Evolutionary conservation across 2,888 invertebrate genomes (phyloP), one percentile per base, ranked within the genome.

Genomic region (Ctenicera cuprea): DNA sequence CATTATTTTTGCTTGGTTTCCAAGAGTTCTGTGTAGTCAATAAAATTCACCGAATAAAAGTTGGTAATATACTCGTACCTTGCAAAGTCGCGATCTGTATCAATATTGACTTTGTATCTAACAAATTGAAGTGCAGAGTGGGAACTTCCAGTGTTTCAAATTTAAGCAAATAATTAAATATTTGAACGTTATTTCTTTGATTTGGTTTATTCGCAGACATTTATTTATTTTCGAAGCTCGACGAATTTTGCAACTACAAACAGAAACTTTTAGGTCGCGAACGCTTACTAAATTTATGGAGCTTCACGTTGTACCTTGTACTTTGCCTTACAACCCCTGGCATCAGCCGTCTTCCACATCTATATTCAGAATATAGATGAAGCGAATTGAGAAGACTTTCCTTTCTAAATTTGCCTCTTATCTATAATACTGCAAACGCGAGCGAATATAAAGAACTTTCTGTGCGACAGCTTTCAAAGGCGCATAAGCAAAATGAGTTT

Each of bases 401-500:
- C 54, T 61, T 59, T 68, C 50, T 61, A 61, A 68, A 68, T 68
- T 68, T 64, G 45, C 57, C 52, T 70, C 70, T 70, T 70, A 70
- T 70, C 70, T 70, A 52, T 63, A 70, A 70, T 70, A 54, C 63
- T 70, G 70, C 70, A 70, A 70, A 63, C 70, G 45, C 63, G 43
- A 64, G 70, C 57, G 63, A 41, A 54, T 63, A 70, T 70, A 70
- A 70, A 70, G 70, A 63, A 70, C 70, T 70, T 69, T 57, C 63
- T 52, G 70, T 57, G 52, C 63, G 70, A 70, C 70, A 54, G 52
- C 70, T 45, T 64, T 64, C 63, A 70, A 70, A 63, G 45, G 64
- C 70, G 54, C 59, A 64, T 62, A 69, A 52, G 69, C 62, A 69
- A 69, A 69, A 69, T 69, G 61, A 69, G 62, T 69, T 69, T 69